phyloP scores from a whole-genome alignment of 2,797 vertebrate species.

The Phataginus tricuspis region DNA sequence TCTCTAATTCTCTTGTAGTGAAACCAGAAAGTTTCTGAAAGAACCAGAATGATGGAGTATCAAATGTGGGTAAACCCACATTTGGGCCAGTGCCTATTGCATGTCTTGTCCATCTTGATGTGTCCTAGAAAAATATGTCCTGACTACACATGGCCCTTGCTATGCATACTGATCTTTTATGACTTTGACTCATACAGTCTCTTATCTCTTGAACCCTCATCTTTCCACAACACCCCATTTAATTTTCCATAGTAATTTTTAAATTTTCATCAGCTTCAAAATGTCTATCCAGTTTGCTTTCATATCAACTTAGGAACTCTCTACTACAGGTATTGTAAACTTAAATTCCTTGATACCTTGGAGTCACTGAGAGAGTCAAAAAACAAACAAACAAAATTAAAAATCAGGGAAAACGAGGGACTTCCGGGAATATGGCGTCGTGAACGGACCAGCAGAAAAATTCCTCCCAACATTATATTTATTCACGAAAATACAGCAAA shows the following conservation, averaged over 20 bases:
- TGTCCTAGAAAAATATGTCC: background rate
- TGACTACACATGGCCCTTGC: background rate
- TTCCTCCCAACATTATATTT: too few relatives aligned
- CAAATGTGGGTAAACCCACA: background rate
- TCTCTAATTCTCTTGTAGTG: background rate
- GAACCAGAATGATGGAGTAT: background rate
- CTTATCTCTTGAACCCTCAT: background rate
- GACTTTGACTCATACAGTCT: background rate
- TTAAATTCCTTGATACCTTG: background rate
- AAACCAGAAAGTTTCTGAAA: background rate
- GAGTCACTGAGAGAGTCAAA: background rate
- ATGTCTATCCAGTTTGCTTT: background rate
- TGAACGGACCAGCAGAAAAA: too few relatives aligned
- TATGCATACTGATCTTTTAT: background rate
- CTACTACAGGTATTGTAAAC: background rate
- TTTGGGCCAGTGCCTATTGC: background rate
- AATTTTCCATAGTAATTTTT: background rate
- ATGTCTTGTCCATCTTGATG: background rate
- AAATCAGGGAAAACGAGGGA: background rate
- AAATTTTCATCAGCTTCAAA: background rate
- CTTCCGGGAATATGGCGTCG: too few relatives aligned
- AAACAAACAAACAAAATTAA: background rate
- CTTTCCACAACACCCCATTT: background rate
- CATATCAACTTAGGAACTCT: background rate
- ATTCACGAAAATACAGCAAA: too few relatives aligned